Conservation (phyloP, 2,888 invertebrate species). For the Congeria kusceri region DNA sequence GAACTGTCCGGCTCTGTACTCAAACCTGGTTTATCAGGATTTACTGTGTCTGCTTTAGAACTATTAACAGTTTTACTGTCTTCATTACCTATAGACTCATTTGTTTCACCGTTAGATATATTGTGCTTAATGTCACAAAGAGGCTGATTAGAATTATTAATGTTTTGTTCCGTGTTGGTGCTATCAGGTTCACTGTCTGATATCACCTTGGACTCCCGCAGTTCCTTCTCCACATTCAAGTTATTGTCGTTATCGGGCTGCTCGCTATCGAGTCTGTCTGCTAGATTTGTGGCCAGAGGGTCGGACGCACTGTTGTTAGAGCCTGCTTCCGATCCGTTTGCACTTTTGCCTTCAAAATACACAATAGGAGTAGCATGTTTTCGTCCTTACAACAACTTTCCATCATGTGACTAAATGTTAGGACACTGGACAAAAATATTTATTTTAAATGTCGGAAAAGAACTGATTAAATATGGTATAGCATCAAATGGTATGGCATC, state of each 20-base stretch:
- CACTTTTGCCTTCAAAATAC: too few species aligned
- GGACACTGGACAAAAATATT: too few species aligned
- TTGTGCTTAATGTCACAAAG: neutral
- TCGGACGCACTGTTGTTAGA: conserved; percentile 42
- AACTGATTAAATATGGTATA: too few species aligned
- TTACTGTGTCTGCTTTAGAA: neutral
- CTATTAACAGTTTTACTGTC: conserved; percentile 10
- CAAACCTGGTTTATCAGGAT: too few species aligned
- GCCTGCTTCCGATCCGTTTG: neutral
- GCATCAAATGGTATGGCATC: too few species aligned
- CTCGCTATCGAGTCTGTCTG: conserved; percentile 69
- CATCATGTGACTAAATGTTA: too few species aligned
- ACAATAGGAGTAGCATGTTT: too few species aligned
- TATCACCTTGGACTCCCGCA: conserved; percentile 42
- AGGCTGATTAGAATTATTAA: conserved; percentile 20
- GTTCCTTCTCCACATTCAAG: conserved; percentile 83
- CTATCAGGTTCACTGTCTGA: conserved; percentile 31
- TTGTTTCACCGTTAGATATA: conserved; percentile 25
- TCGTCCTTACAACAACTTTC: too few species aligned
- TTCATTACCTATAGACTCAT: conserved; percentile 8
- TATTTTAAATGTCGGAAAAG: too few species aligned
- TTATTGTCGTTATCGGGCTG: conserved; percentile 81
- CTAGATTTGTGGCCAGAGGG: conserved; percentile 35
- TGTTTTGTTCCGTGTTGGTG: conserved; percentile 29
- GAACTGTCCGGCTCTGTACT: conserved; percentile 35